Conservation (phyloP, 2,113 vertebrate species). For the Esox niger region DNA sequence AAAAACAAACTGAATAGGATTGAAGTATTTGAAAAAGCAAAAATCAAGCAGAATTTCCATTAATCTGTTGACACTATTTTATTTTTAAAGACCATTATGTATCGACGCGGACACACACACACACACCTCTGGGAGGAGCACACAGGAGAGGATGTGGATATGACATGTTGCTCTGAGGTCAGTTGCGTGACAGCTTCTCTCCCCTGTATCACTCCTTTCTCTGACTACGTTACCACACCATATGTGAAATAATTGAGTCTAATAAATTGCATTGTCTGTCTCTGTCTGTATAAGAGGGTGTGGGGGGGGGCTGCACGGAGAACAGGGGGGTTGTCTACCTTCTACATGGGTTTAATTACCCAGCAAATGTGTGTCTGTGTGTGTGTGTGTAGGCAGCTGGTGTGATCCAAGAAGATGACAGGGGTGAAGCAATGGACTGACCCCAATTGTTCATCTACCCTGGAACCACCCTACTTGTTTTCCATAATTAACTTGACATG, state of each 20-base stretch:
- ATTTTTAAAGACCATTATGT: no score
- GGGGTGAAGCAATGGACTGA: not conserved
- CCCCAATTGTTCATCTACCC: constrained; percentile 19
- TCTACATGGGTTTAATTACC: constrained; percentile 54
- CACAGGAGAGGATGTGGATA: not conserved
- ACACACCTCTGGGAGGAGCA: not conserved
- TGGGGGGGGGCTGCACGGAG: not conserved
- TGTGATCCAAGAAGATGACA: constrained; percentile 13
- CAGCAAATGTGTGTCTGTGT: constrained; percentile 12
- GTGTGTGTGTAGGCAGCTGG: constrained; percentile 7
- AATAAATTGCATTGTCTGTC: constrained; percentile 29
- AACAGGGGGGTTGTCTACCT: constrained; percentile 44
- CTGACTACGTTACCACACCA: constrained; percentile 32
- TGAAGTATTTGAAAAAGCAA: no score
- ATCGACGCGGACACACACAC: not conserved
- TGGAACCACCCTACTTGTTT: no score
- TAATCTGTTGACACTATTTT: no score
- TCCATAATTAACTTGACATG: no score
- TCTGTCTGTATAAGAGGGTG: not conserved
- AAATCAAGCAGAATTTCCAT: no score
- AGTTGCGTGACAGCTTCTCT: not conserved
- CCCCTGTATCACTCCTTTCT: constrained; percentile 22
- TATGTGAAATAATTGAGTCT: constrained; percentile 41
- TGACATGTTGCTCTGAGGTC: not conserved
- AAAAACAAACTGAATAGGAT: no score